These are phyloP conservation scores for Hypomesus transpacificus DNA, from an alignment of 2,113 vertebrate species.

Conservation along the genomic window DNA sequence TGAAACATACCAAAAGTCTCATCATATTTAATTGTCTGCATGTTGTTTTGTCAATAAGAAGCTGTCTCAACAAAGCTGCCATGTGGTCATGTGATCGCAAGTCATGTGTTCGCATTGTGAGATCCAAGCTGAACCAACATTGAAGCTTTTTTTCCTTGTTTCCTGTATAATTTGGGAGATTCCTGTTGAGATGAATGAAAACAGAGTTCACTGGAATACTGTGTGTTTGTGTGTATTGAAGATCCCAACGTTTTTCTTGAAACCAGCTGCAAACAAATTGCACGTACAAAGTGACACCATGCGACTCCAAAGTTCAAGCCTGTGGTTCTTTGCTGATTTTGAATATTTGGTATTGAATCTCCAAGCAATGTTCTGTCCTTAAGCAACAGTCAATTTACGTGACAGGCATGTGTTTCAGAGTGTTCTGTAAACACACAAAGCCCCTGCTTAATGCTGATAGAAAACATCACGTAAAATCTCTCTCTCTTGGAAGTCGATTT, in stretches of 20 bases:
- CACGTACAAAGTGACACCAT: not conserved
- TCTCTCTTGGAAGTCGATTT: too few relatives aligned
- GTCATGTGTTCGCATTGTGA: slow-evolving; percentile 3
- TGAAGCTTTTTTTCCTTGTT: not conserved
- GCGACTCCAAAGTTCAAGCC: not conserved
- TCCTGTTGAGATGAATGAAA: slow-evolving; percentile 23
- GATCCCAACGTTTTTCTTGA: not conserved
- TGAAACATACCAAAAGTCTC: too few relatives aligned
- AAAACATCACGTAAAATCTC: too few relatives aligned
- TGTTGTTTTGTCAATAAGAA: slow-evolving; percentile 20
- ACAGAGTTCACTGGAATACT: slow-evolving; percentile 36
- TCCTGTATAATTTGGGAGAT: not conserved
- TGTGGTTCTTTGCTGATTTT: not conserved
- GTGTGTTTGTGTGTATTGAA: slow-evolving; percentile 41
- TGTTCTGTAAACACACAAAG: too few relatives aligned
- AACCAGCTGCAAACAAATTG: slow-evolving; percentile 13
- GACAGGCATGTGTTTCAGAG: too few relatives aligned
- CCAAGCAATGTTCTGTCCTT: too few relatives aligned
- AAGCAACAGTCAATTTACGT: too few relatives aligned
- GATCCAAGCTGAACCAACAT: slow-evolving; percentile 46
- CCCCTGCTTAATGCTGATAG: too few relatives aligned
- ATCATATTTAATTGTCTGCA: too few relatives aligned
- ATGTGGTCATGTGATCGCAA: slow-evolving; percentile 19
- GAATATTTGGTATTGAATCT: too few relatives aligned
- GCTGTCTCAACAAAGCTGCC: slow-evolving; percentile 44